Evolutionary conservation across 2,113 vertebrate species (phyloP).

Genomic region (Picathartes gymnocephalus): DNA sequence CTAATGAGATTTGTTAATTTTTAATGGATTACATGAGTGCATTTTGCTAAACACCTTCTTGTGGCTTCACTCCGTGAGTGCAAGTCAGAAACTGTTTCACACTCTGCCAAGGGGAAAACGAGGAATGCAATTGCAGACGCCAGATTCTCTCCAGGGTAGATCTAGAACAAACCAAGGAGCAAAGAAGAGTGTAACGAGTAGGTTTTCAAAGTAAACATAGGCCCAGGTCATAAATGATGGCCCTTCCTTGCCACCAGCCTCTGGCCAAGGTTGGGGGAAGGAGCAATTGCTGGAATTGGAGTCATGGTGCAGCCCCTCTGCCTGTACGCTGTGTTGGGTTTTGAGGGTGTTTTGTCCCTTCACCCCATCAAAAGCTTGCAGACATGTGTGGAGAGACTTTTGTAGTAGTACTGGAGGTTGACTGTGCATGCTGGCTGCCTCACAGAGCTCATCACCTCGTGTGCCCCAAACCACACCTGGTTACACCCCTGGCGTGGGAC

Average conservation of each 20-base stretch:
- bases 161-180: neutral
- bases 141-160: conserved; percentile 21
- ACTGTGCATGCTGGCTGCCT: neutral
- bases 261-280: neutral
- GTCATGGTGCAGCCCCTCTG: neutral
- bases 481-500: rapidly evolving
- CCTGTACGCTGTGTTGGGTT: neutral
- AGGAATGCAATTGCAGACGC: neutral
- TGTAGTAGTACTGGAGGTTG: neutral
- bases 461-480: rapidly evolving
- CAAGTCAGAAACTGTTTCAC: conserved; percentile 18
- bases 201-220: neutral
- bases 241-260: neutral
- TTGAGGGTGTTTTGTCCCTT: neutral
- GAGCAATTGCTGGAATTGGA: neutral
- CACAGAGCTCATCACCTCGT: rapidly evolving
- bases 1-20: conserved; percentile 40
- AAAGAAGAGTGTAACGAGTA: neutral
- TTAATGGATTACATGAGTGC: neutral
- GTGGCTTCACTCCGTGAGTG: rapidly evolving
- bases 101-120: conserved; percentile 2
- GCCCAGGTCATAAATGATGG: neutral
- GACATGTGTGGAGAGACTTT: neutral
- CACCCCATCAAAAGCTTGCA: neutral
- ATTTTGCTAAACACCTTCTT: neutral